Base-by-base conservation (phyloP, 2,113 vertebrate species). In the Aptenodytes patagonicus region DNA sequence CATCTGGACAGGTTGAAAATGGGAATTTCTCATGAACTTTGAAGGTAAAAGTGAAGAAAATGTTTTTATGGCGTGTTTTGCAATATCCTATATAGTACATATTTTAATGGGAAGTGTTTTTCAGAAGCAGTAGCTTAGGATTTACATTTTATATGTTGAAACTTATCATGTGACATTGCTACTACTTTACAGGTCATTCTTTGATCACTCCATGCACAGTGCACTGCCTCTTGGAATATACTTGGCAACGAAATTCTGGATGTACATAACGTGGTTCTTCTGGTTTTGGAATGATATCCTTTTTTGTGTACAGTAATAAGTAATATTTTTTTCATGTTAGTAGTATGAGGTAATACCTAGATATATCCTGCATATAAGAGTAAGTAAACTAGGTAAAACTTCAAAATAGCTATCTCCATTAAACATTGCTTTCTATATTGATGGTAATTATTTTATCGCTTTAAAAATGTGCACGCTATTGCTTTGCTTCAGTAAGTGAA, bases 201-300 rank as follows among this genome's bases (percentile, higher is more conserved):
- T 99, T 96, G 99, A 99, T 98, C 99, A 99, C 98, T 99, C 99
- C 97, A 99, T 99, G 99, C 99, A 99, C 97, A 99, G 99, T 88
- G 99, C 99, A 81, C 98, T 99, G 92, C 99, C 99, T 71, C 98
- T 99, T 98, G 99, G 99, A 90, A 99, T 99, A 98, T 99, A 99
- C 97, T 98, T 99, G 98, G 99, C 99, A 95, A 99, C 99, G 34
- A 99, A 99, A 98, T 99, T 99, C 98, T 99, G 99, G 99, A 99
- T 99, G 99, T 99, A 99, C 52, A 98, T 99, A 96, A 99, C 99
- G 2, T 99, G 99, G 99, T 99, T 99, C 98, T 99, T 99, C 97
- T 99, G 99, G 99, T 99, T 99, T 98, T 99, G 99, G 99, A 99
- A 99, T 90, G 99, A 99, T 99, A 99, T 99, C 99, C 99, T 99